These are phyloP conservation scores for Oscheius myriophilus DNA, from an alignment of 2,888 invertebrate species.

Conservation along the genomic window DNA sequence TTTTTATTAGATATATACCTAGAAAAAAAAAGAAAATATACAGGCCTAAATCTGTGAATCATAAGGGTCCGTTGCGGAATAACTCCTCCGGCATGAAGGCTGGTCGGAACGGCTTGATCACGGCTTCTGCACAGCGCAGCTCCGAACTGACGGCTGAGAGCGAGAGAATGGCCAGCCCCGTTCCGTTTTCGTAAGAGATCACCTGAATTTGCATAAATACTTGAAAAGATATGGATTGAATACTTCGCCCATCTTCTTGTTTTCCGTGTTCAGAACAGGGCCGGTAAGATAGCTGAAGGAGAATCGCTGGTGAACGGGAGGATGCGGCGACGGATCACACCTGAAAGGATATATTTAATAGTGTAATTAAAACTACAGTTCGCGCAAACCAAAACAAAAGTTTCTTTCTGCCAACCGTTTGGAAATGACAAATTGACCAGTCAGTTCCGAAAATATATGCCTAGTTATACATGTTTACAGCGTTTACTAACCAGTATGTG, in stretches of 20 bases:
- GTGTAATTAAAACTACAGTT: too few relatives aligned
- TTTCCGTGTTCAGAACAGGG: conserved; percentile 37
- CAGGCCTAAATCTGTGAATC: neutral
- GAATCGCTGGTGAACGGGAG: conserved; percentile 45
- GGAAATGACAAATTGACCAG: too few relatives aligned
- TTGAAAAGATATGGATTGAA: neutral
- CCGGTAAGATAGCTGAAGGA: conserved; percentile 23
- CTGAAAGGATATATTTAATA: too few relatives aligned
- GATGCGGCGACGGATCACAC: conserved; percentile 52
- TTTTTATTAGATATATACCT: conserved; percentile 1
- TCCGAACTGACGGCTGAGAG: neutral
- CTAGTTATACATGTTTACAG: too few relatives aligned
- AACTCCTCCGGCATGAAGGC: conserved; percentile 14
- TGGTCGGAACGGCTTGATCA: conserved; percentile 1
- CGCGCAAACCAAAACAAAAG: too few relatives aligned
- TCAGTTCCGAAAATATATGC: too few relatives aligned
- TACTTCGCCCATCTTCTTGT: conserved; percentile 48
- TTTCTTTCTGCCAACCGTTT: too few relatives aligned
- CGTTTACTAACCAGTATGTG: conserved; percentile 95
- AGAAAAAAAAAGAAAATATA: neutral
- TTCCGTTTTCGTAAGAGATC: conserved; percentile 5
- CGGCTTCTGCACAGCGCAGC: neutral
- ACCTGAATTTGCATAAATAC: conserved; percentile 17
- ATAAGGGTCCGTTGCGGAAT: neutral
- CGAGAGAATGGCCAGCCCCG: conserved; percentile 24